Percentiles rank a stretch among this genome's conserved stretches.
Conservation (phyloP, 2,888 invertebrate genomes). For the Polymixis lichenea region DNA sequence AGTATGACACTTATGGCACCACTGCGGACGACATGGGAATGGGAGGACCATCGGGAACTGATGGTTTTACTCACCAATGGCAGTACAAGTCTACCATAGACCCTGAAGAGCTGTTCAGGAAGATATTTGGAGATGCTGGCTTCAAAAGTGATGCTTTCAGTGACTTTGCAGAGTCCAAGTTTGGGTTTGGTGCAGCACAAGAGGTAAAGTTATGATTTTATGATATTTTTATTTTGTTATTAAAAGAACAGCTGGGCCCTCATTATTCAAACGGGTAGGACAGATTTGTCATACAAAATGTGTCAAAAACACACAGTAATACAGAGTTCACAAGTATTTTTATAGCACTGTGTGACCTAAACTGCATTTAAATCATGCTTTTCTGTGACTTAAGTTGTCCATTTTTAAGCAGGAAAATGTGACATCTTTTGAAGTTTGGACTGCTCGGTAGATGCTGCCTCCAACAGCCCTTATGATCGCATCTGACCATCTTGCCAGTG, state of each 20-base stretch:
- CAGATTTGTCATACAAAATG: neutral
- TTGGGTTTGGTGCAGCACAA: slow-evolving; percentile 97
- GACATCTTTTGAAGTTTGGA: too few species aligned
- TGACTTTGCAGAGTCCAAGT: slow-evolving; percentile 96
- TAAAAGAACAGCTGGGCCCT: neutral
- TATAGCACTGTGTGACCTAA: too few species aligned
- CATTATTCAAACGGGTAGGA: neutral
- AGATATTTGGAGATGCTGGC: slow-evolving; percentile 97
- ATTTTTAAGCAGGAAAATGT: too few species aligned
- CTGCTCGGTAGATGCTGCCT: too few species aligned
- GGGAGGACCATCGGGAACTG: slow-evolving; percentile 90
- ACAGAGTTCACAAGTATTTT: too few species aligned
- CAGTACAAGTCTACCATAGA: slow-evolving; percentile 97
- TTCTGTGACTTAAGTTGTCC: too few species aligned
- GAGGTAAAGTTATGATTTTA: slow-evolving; percentile 91
- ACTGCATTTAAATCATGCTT: too few species aligned
- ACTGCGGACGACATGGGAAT: slow-evolving; percentile 96
- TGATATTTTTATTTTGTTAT: neutral
- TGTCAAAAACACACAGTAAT: neutral
- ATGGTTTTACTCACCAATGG: slow-evolving; percentile 94
- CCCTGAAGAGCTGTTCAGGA: slow-evolving; percentile 98
- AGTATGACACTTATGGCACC: slow-evolving; percentile 98
- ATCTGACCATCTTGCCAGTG: neutral
- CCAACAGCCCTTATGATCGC: neutral
- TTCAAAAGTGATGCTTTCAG: slow-evolving; percentile 93